Evolutionary conservation across 2,888 invertebrate species (phyloP).

Genomic region (Furcula furcula): DNA sequence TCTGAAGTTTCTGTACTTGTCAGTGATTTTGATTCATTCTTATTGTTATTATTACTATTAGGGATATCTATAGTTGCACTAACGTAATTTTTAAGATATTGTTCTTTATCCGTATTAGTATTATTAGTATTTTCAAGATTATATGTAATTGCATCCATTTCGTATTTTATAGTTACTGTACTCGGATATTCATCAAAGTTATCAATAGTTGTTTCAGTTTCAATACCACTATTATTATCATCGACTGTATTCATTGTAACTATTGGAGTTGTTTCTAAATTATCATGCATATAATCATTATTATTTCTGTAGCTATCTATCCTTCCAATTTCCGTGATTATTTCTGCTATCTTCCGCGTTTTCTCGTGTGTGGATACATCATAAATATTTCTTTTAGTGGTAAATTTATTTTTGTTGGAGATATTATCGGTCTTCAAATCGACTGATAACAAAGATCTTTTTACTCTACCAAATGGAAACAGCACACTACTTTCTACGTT

Average conservation of each 20-base stretch:
- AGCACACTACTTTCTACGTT: neutral
- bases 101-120: no score
- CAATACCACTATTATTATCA: no score
- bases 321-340: no score
- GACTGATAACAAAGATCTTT: constrained; percentile 26
- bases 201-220: neutral
- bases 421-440: neutral
- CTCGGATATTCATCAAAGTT: neutral
- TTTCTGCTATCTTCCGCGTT: no score
- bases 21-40: neutral
- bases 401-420: no score
- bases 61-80: neutral
- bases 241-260: no score
- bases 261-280: no score
- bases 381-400: no score
- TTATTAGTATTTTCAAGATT: neutral
- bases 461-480: constrained; percentile 4
- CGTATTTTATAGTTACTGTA: neutral
- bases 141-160: neutral
- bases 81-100: neutral
- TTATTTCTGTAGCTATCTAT: no score
- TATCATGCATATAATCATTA: no score
- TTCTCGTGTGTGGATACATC: no score
- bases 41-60: no score
- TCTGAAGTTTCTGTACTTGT: neutral